Conservation (phyloP, 2,888 invertebrate species). For the Crossocerus cetratus region DNA sequence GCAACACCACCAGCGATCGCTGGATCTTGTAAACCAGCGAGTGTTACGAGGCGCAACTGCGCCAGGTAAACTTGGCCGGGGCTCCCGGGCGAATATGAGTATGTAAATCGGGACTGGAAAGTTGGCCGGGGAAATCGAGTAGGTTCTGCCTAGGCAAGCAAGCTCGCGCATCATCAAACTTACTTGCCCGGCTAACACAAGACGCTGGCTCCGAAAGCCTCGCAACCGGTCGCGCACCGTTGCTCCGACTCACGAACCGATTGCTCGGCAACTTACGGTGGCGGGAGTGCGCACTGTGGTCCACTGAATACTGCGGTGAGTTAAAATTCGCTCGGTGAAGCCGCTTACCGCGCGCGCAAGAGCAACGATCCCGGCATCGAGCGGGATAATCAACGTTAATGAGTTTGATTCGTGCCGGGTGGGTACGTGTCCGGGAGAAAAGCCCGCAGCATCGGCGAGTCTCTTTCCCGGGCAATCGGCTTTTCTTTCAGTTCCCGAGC, state of each 20-base stretch:
- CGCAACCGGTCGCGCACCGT: not conserved
- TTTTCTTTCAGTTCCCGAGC: too few relatives aligned
- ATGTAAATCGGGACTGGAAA: slow-evolving; percentile 16
- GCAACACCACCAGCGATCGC: too few relatives aligned
- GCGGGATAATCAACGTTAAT: slow-evolving; percentile 3
- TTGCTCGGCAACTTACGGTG: not conserved
- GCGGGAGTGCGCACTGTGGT: not conserved
- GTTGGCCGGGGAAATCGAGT: slow-evolving; percentile 8
- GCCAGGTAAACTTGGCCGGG: slow-evolving; percentile 17
- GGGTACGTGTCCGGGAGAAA: not conserved
- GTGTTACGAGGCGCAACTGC: too few relatives aligned
- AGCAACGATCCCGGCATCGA: not conserved
- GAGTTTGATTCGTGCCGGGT: not conserved
- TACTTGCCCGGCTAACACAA: not conserved
- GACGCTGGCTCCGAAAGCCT: not conserved
- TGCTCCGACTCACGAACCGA: not conserved
- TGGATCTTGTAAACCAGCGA: too few relatives aligned
- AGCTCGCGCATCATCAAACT: slow-evolving; percentile 9
- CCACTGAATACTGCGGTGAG: too few relatives aligned
- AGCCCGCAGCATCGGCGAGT: not conserved
- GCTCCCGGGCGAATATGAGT: slow-evolving; percentile 9
- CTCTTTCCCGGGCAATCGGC: too few relatives aligned
- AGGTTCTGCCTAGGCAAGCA: slow-evolving; percentile 3
- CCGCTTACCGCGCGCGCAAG: not conserved
- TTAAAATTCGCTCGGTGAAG: not conserved